Conservation (phyloP, 2,113 vertebrate genomes). For the Corythornis cristatus region DNA sequence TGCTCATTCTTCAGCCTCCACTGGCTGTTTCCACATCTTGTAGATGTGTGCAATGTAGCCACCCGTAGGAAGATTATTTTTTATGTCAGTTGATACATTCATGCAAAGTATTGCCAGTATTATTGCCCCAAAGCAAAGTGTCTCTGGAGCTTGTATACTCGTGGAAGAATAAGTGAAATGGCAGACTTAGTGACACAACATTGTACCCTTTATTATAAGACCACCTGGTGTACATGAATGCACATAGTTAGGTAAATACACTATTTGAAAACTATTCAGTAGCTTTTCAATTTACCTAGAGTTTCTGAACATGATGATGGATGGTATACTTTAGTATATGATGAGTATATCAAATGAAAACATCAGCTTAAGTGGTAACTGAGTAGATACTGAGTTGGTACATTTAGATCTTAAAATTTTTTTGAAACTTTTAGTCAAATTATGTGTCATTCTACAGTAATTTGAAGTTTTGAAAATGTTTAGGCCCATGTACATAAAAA, state of each 20-base stretch:
- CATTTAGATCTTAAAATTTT: not conserved
- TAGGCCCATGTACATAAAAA: not conserved
- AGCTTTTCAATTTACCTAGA: not conserved
- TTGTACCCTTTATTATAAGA: not conserved
- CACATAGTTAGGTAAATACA: not conserved
- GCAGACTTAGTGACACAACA: not conserved
- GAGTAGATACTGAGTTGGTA: not conserved
- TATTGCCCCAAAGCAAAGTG: rapidly evolving
- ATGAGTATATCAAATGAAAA: not conserved
- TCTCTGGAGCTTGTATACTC: not conserved
- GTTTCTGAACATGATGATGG: not conserved
- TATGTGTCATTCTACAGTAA: not conserved
- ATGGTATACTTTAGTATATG: not conserved
- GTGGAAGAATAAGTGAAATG: not conserved
- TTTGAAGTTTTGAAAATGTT: not conserved
- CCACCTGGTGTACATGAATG: rapidly evolving
- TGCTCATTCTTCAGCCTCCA: not conserved
- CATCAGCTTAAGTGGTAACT: not conserved
- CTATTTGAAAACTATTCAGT: not conserved
- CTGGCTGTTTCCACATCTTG: rapidly evolving
- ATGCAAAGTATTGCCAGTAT: not conserved
- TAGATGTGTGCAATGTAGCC: not conserved
- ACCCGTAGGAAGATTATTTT: not conserved
- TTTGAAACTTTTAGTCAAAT: not conserved
- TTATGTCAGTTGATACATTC: not conserved